These are phyloP conservation scores for Ditylenchus weischeri DNA, from an alignment of 2,888 invertebrate species.

Conservation along the genomic window DNA sequence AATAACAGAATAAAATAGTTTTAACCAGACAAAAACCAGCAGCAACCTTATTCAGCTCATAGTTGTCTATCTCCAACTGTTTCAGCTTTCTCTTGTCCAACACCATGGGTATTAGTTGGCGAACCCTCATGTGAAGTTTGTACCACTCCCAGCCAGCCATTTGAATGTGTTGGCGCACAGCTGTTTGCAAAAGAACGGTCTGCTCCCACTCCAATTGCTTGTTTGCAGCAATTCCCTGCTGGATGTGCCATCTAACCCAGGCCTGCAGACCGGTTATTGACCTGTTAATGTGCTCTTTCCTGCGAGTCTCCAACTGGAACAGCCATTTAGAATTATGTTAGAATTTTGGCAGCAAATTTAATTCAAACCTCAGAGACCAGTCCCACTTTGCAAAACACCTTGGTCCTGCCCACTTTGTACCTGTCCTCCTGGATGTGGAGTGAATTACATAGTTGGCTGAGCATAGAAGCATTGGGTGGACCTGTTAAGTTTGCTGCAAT, in stretches of 20 bases:
- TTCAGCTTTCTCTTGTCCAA: constrained; percentile 33
- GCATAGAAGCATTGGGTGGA: not conserved
- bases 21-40: too few relatives aligned
- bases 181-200: constrained; percentile 37
- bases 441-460: not conserved
- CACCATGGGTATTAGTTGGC: constrained; percentile 45
- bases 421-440: constrained; percentile 19
- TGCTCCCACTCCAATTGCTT: constrained; percentile 35
- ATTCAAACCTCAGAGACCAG: constrained; percentile 47
- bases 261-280: constrained; percentile 48
- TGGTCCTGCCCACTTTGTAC: constrained; percentile 47
- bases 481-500: not conserved
- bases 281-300: constrained; percentile 31
- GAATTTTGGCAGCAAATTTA: not conserved
- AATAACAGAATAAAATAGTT: too few relatives aligned
- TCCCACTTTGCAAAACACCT: constrained; percentile 54
- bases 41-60: constrained; percentile 25
- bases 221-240: constrained; percentile 24
- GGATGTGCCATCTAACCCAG: constrained; percentile 40
- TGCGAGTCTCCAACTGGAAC: constrained; percentile 28
- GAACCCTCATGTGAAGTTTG: constrained; percentile 39
- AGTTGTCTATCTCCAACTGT: constrained; percentile 35
- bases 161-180: constrained; percentile 40
- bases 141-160: constrained; percentile 51
- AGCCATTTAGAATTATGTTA: not conserved